Base-by-base conservation (phyloP, 1,140 invertebrate species). In the Procambarus clarkii region DNA sequence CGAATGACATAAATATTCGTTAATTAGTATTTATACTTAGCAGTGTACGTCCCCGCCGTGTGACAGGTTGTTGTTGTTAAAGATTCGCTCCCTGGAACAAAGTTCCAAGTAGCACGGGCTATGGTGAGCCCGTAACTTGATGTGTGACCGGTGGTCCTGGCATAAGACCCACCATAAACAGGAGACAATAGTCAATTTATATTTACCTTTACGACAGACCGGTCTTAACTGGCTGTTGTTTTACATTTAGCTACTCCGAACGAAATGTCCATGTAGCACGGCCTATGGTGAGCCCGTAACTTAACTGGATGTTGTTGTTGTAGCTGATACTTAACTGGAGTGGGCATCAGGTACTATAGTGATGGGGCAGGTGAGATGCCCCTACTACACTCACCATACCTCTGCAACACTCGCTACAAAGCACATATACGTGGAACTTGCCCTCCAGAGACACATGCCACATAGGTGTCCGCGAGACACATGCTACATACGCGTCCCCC, bases 111-210 rank as follows among this genome's bases (percentile, higher is more conserved):
- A n/a, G n/a, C n/a, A n/a, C n/a, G n/a, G n/a, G n/a, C n/a, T n/a
- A n/a, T n/a, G n/a, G n/a, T n/a, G n/a, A n/a, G n/a, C n/a, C n/a
- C n/a, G n/a, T n/a, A n/a, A n/a, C n/a, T n/a, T n/a, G n/a, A n/a
- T n/a, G 44, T 15, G n/a, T 18, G 45, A 34, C 21, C 3, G 44
- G n/a, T 34, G 34, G 34, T 24, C 50, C 54, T 58, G 60, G 48
- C 48, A 58, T 54, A 82, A 54, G 58, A 64, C 34, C n/a, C 11
- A 83, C 69, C 81, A 83, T 83, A 83, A 69, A 83, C 81, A 83
- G 81, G 81, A 69, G 81, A 83, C 81, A 69, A 83, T 69, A 83
- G 81, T 83, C 81, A 83, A 69, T 83, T 44, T 83, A 83, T 69
- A 64, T 15, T 58, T 83, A 34, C 50, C 44, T 83, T 64, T 64